Evolutionary conservation across 2,113 vertebrate genomes (phyloP).

Genomic region (Halichoerus grypus): DNA sequence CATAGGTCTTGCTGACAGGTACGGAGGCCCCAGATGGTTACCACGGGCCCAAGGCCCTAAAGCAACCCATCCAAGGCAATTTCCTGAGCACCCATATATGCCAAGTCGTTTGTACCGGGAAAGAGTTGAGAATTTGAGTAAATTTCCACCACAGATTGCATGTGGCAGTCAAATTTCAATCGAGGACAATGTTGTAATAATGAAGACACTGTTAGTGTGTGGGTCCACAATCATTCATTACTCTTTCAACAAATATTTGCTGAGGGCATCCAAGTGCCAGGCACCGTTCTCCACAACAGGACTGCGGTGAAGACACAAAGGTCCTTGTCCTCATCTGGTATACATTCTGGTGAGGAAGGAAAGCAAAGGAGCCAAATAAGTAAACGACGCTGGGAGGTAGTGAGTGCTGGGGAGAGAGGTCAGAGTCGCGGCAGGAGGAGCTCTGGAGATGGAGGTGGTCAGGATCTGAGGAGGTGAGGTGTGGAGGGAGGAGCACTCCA

Average conservation of each 20-base stretch:
- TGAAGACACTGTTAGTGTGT: slow-evolving; percentile 26
- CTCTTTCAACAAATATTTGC: slow-evolving; percentile 57
- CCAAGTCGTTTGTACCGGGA: neutral
- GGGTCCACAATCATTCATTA: slow-evolving; percentile 2
- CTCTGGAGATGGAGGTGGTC: neutral
- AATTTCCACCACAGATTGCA: slow-evolving; percentile 3
- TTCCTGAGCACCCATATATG: neutral
- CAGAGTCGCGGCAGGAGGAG: neutral
- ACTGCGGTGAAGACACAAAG: neutral
- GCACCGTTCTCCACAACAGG: neutral
- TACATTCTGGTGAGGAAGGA: neutral
- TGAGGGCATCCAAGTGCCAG: slow-evolving; percentile 51
- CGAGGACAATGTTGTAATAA: slow-evolving; percentile 11
- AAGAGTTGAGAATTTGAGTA: neutral
- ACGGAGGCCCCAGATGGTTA: neutral
- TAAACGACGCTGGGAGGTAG: too few species aligned
- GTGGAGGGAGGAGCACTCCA: neutral
- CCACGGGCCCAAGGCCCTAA: neutral
- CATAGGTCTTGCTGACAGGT: neutral
- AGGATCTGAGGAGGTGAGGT: neutral
- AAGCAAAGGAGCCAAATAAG: neutral
- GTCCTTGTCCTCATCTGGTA: neutral
- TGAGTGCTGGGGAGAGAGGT: neutral
- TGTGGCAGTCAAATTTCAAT: neutral
- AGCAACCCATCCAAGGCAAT: neutral